phyloP scores from a whole-genome alignment of 2,113 vertebrate species.

The Callipepla squamata region DNA sequence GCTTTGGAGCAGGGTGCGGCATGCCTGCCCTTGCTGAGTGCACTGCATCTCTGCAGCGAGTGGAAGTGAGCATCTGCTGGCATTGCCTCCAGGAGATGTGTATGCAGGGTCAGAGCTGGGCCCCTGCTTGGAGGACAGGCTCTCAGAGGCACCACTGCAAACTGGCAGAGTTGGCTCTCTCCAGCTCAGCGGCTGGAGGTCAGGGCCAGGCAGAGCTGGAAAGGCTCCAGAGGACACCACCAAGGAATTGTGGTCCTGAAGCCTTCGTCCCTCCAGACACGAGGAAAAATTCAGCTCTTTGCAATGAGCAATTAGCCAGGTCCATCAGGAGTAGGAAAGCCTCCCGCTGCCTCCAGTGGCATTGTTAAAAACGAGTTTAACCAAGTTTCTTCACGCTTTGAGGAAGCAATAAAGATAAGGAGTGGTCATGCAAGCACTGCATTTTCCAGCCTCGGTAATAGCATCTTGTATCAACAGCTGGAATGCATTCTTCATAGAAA shows the following conservation, averaged over 20 bases:
- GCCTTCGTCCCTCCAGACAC: accelerated
- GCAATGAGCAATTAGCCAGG: not conserved
- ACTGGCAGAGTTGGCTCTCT: not conserved
- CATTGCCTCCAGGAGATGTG: not conserved
- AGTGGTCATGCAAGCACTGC: not conserved
- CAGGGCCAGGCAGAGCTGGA: accelerated
- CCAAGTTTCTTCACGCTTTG: not conserved
- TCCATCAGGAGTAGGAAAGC: not conserved
- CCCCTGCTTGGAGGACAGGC: not conserved
- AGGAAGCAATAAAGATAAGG: not conserved
- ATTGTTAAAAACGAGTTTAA: not conserved
- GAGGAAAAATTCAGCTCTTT: not conserved
- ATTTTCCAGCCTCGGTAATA: not conserved
- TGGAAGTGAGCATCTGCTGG: not conserved
- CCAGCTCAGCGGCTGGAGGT: not conserved
- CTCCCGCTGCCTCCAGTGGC: not conserved
- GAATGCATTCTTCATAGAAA: not conserved
- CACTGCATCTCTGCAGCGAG: accelerated
- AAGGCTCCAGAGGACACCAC: not conserved
- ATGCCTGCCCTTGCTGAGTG: accelerated
- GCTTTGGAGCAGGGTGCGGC: accelerated
- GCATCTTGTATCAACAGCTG: not conserved
- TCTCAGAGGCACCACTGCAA: accelerated
- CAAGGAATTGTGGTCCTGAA: not conserved
- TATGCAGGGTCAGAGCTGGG: accelerated